Evolutionary conservation across 2,888 invertebrate genomes (phyloP).

Genomic region (Drosophila formosana): DNA sequence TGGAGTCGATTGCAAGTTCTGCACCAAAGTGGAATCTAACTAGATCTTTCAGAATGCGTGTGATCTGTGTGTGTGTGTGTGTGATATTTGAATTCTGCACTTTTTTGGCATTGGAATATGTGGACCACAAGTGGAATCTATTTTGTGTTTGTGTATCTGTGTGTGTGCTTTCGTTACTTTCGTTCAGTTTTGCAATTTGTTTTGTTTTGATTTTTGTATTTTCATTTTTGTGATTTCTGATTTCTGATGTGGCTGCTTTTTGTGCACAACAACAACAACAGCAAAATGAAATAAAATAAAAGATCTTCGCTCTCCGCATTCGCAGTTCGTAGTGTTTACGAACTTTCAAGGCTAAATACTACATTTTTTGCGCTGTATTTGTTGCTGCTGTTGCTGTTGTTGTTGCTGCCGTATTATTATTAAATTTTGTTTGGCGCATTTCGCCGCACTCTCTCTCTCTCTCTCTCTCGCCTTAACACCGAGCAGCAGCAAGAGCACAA

Average conservation of each 20-base stretch:
- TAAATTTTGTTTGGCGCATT: slow-evolving; percentile 78
- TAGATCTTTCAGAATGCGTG: no score
- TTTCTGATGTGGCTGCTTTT: slow-evolving; percentile 33
- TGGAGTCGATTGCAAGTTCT: background rate
- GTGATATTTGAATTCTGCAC: no score
- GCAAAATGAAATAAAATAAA: slow-evolving; percentile 27
- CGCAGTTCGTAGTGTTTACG: slow-evolving; percentile 75
- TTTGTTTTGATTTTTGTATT: slow-evolving; percentile 28
- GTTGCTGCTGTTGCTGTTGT: slow-evolving; percentile 35
- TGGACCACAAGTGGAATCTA: no score
- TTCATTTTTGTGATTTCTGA: slow-evolving; percentile 16
- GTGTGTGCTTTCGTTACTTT: slow-evolving; percentile 11
- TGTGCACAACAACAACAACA: slow-evolving; percentile 8
- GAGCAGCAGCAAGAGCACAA: slow-evolving; percentile 4
- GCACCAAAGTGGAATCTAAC: background rate
- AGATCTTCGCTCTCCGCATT: slow-evolving; percentile 64
- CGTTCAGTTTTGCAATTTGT: background rate
- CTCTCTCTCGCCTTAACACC: background rate
- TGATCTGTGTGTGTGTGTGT: background rate
- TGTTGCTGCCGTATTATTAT: slow-evolving; percentile 65
- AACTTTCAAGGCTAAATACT: slow-evolving; percentile 82
- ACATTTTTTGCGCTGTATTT: slow-evolving; percentile 60
- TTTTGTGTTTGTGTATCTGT: background rate
- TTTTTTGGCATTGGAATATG: no score
- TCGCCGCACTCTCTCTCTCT: slow-evolving; percentile 45